These are phyloP conservation scores for Holacanthus passer DNA, from an alignment of 2,113 vertebrate genomes.

Conservation along the genomic window DNA sequence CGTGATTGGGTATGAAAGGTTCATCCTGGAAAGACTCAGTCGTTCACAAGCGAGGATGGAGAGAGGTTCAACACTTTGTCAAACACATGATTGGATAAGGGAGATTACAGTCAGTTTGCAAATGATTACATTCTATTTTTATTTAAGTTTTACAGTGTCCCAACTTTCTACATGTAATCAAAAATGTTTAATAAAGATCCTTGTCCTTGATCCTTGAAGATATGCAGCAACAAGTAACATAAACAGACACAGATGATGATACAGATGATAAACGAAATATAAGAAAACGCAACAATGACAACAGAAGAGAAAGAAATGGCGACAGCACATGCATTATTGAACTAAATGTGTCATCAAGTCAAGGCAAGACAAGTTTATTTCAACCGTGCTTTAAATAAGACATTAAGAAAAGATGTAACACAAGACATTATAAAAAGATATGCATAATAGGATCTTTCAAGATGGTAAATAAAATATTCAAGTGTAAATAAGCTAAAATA, in stretches of 20 bases:
- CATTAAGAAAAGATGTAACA: background rate
- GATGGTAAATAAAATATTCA: background rate
- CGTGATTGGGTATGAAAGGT: too few species aligned
- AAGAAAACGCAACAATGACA: background rate
- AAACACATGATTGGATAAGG: too few species aligned
- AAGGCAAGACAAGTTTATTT: background rate
- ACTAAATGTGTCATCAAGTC: background rate
- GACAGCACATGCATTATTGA: background rate
- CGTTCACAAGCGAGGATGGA: too few species aligned
- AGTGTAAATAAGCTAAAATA: background rate
- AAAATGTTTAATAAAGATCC: background rate
- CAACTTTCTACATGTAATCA: constrained; percentile 4
- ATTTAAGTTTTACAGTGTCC: too few species aligned
- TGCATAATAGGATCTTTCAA: background rate
- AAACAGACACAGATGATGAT: too few species aligned
- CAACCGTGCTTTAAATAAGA: background rate
- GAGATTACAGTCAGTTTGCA: too few species aligned
- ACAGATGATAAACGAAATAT: too few species aligned
- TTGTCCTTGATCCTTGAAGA: too few species aligned
- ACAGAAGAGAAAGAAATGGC: background rate
- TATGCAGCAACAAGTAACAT: too few species aligned
- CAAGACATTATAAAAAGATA: background rate
- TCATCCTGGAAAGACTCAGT: too few species aligned
- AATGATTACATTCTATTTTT: too few species aligned
- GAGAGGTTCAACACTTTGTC: too few species aligned